Base-by-base conservation (phyloP, 2,113 vertebrate species). In the Gobius niger region DNA sequence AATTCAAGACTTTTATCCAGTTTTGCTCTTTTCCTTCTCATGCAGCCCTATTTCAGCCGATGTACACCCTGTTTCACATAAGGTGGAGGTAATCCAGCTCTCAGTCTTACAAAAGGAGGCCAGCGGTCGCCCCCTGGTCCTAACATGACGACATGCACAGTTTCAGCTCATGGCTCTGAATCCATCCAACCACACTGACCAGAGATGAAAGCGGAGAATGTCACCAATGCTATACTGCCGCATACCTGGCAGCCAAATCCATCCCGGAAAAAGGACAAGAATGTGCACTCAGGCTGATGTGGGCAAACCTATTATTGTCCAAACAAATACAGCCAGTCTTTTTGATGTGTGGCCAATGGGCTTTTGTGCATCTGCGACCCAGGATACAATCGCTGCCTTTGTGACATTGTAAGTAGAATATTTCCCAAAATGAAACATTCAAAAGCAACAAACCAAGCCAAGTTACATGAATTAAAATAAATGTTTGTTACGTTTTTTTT, bases 141-240 rank as follows among this genome's bases (percentile, higher is more conserved):
- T 65, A 49, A 49, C 11, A 16, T 40, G 76, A 69, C 46, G 66
- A 75, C 61, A 66, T 42, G 2, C 71, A 73, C 75, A 68, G 42
- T 67, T 63, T 62, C 9, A 42, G 16, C 67, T 68, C 52, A n/a
- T 14, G 51, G 63, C 67, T 42, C 44, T 47, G 61, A 71, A 72
- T 74, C 76, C 63, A 34, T 61, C 60, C 66, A 50, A 7, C 42
- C 72, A 63, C 81, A 77, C 64, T 69, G n/a, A 68, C 65, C 18
- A 9, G 42, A 44, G 50, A 49, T 69, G 54, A 76, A 72, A 75
- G 72, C 47, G 47, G 72, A 53, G 40, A 62, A 24, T 56, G 49
- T 67, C 19, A 11, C 18, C 13, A 54, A 44, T 47, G 41, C 16
- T 15, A 34, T 34, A 41, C 53, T 49, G 15, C 46, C 46, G 11